These are phyloP conservation scores for Teinopalpus imperialis DNA, from an alignment of 2,888 invertebrate species.

Conservation along the genomic window DNA sequence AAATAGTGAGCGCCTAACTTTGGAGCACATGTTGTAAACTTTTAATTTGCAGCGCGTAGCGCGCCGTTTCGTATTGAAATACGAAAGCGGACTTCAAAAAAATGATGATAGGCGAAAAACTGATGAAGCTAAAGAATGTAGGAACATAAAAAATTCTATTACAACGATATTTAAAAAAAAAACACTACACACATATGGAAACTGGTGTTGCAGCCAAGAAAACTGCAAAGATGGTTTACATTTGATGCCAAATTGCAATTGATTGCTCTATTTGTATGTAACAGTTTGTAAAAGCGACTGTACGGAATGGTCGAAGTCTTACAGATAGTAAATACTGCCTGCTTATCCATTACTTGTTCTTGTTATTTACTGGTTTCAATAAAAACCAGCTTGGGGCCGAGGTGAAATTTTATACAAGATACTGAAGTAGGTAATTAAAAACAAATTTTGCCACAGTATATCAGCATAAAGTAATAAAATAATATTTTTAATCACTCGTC, in stretches of 20 bases:
- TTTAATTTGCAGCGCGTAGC: slow-evolving; percentile 38
- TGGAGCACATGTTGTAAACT: slow-evolving; percentile 60
- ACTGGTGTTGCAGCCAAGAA: not conserved
- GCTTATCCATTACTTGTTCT: slow-evolving; percentile 21
- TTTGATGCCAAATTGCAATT: slow-evolving; percentile 10
- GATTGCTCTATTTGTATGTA: slow-evolving; percentile 3
- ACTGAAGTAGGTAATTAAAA: not conserved
- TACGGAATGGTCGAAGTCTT: slow-evolving; percentile 2
- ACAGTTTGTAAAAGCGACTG: slow-evolving; percentile 8
- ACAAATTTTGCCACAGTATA: not conserved
- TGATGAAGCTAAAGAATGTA: slow-evolving; percentile 29
- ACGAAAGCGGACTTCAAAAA: slow-evolving; percentile 1
- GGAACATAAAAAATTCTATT: not conserved
- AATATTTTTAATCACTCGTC: too few species aligned
- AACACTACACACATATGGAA: too few species aligned
- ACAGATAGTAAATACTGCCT: slow-evolving; percentile 5
- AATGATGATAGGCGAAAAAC: slow-evolving; percentile 30
- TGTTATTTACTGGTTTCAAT: slow-evolving; percentile 17
- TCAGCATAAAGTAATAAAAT: not conserved
- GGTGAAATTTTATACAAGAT: slow-evolving; percentile 6
- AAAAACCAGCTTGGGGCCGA: slow-evolving; percentile 12
- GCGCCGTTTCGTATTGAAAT: slow-evolving; percentile 1
- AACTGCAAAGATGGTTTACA: not conserved
- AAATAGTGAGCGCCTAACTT: slow-evolving; percentile 53
- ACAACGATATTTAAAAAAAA: not conserved